Evolutionary conservation across 2,797 vertebrate genomes (phyloP).

Genomic region (Syndactyla subalaris): DNA sequence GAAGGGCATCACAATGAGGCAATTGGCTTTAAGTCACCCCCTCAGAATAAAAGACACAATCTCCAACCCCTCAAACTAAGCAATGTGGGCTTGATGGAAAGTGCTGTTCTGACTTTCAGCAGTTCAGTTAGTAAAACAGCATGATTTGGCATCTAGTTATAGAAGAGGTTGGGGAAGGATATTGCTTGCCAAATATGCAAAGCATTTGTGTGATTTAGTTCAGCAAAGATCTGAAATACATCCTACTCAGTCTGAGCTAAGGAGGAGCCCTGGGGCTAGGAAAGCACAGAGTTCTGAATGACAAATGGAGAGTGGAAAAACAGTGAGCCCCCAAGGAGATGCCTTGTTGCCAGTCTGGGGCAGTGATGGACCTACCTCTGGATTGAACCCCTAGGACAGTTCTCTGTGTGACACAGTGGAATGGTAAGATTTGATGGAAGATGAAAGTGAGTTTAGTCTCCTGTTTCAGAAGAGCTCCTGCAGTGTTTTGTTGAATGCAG

Average conservation of each 20-base stretch:
- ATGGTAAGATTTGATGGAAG: background rate
- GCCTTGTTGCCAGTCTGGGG: background rate
- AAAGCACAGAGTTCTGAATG: background rate
- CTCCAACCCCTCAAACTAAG: background rate
- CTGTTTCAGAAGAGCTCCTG: background rate
- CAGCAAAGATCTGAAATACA: conserved; percentile 9
- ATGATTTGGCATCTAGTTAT: conserved; percentile 33
- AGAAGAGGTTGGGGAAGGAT: background rate
- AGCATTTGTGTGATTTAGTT: conserved; percentile 45
- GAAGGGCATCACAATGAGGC: background rate
- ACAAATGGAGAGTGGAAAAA: background rate
- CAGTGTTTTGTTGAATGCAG: background rate
- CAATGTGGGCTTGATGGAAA: background rate
- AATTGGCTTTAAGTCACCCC: background rate
- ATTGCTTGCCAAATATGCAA: conserved; percentile 35
- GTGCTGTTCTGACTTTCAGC: background rate
- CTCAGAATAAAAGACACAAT: background rate
- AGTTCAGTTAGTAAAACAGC: conserved; percentile 26
- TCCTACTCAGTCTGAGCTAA: background rate
- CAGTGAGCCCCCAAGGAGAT: background rate
- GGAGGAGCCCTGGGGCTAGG: background rate
- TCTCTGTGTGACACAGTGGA: background rate
- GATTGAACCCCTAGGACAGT: background rate
- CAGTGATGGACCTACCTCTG: background rate
- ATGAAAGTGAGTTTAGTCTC: background rate